Base-by-base conservation (phyloP, 1,140 invertebrate species). In the Heliconius himera region DNA sequence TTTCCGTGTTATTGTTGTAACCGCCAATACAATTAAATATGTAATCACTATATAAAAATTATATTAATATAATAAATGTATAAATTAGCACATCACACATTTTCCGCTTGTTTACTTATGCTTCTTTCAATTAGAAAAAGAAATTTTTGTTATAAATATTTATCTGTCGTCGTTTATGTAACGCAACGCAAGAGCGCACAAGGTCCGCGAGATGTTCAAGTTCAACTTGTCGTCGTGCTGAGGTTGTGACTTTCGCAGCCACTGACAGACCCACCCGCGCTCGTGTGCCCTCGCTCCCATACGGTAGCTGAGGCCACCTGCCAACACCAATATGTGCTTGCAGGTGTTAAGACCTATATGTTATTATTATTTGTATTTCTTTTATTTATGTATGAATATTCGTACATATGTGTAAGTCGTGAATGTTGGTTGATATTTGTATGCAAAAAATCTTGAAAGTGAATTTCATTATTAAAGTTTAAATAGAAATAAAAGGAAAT, bases 141-240 rank as follows among this genome's bases (percentile, higher is more conserved):
- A 22, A 9, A 13, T 60, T 22, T 22, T 60, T 66, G 29, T 26
- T 29, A 66, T 72, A 11, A 72, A 72, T 72, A 70, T 70, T 70
- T 70, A 70, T 70, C 20, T n/a, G 20, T n/a, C 18, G 26, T 20
- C 20, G 29, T 66, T 77, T 80, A 60, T 13, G 38, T 74, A 74
- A 60, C 66, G 72, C 29, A 74, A 56, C 60, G 72, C 29, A 66
- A 33, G 74, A 79, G 72, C 79, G 56, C 54, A 51, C 79, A 84
- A 83, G 83, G 82, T 81, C 80, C 74, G 54, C 80, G 73, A 77
- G 70, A 80, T 81, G 79, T 83, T 89, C 90, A 91, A 90, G 90
- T 90, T 91, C 86, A 90, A 90, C 89, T 33, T 88, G 81, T 90
- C 81, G 33, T 72, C 74, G 70, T 73, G 74, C 80, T 79, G 81